Evolutionary conservation across 2,888 invertebrate species (phyloP), one percentile per base, ranked within the genome.

Genomic region (Hedya salicella): DNA sequence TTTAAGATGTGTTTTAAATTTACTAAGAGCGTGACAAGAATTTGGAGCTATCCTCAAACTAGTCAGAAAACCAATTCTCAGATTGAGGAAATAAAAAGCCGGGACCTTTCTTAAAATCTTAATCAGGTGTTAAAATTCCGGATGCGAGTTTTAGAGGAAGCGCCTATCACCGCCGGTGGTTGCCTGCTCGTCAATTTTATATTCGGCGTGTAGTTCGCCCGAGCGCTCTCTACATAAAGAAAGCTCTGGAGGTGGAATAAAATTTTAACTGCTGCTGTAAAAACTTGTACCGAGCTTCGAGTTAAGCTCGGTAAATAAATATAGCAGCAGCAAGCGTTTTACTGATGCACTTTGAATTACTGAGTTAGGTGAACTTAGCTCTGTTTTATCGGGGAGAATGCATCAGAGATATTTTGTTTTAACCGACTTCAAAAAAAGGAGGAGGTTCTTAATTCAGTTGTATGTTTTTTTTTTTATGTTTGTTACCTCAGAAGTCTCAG

Each of bases 111-210:
- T 40, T 30, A 17, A 56, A 56, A 56, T 32, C 30, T 57, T 57
- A 57, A 32, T 46, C 16, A 30, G 32, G 57, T 30, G 44, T 57
- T 57, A 17, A 57, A 32, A 57, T 57, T 57, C 57, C 32, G 57
- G 44, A 44, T 42, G 44, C 30, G 57, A 57, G 30, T 44, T 57
- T 44, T 44, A 17, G 17, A 46, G 57, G 57, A 57, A 46, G 44
- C 42, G 57, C 44, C 57, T 44, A 32, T 57, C 57, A 57, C 30
- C 30, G 57, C 5, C 57, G 57, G 42, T 13, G 57, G 57, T 46
- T 57, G 32, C 44, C 30, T 17, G 44, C 44, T 57, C 44, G 57
- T 44, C 44, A 57, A 57, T 30, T 57, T 57, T 44, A 57, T 57
- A 57, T 57, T 44, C 44, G 44, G 17, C 57, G 44, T 9, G 40